Percentiles rank a stretch among this genome's conserved stretches.
Conservation (phyloP, 2,888 invertebrate species). For the Tachina grossa region DNA sequence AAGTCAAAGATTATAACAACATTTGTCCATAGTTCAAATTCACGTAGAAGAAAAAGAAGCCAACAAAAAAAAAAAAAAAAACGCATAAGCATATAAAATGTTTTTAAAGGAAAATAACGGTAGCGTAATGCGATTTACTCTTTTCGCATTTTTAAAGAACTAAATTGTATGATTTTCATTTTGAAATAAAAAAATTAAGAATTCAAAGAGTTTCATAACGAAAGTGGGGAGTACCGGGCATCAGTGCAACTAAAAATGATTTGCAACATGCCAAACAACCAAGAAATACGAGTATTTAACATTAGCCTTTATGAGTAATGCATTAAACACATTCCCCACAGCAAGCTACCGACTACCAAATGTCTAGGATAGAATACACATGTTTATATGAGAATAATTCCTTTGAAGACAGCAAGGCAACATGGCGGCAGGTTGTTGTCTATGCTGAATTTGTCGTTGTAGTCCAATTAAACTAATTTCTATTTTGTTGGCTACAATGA, state of each 20-base stretch:
- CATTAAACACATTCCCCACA: too few species aligned
- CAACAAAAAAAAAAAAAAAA: background rate
- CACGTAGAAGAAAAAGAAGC: background rate
- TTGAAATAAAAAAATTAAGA: constrained; percentile 49
- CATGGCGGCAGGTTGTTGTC: too few species aligned
- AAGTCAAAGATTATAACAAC: constrained; percentile 48
- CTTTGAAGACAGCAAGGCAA: too few species aligned
- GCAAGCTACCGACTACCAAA: too few species aligned
- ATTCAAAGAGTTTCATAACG: background rate
- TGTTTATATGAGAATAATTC: too few species aligned
- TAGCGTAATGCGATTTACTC: constrained; percentile 36
- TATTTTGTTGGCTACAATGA: too few species aligned
- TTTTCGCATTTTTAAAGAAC: constrained; percentile 44
- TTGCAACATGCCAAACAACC: constrained; percentile 23
- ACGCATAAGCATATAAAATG: background rate
- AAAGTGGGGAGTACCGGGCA: too few species aligned
- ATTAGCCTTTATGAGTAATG: constrained; percentile 45
- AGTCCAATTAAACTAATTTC: too few species aligned
- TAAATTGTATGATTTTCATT: constrained; percentile 48
- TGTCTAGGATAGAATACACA: too few species aligned
- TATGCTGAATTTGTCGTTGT: too few species aligned
- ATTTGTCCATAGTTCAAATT: constrained; percentile 47
- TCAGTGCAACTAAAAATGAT: background rate
- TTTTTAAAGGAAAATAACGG: background rate
- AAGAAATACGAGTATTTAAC: constrained; percentile 27